Percentiles rank a stretch among this genome's conserved stretches.
phyloP scores from a whole-genome alignment of 2,888 invertebrate species.

The Trachelus stipa region DNA sequence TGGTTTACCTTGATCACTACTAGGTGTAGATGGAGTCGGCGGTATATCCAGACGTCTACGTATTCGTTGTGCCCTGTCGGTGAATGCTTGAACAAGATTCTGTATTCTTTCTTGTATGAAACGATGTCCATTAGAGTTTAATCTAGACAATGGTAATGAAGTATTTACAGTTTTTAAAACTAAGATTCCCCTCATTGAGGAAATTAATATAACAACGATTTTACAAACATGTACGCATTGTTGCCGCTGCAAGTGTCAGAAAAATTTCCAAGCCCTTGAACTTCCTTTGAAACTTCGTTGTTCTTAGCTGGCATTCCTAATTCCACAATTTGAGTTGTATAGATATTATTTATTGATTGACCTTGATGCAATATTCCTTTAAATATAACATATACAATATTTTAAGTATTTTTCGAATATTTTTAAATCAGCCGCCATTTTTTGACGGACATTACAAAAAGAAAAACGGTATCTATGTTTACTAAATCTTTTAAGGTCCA shows the following conservation, averaged over 20 bases:
- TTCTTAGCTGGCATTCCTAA: background rate
- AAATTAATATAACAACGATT: background rate
- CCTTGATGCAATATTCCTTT: background rate
- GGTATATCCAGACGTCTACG: constrained; percentile 73
- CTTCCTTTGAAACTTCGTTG: background rate
- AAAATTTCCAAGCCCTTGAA: background rate
- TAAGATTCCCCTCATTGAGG: background rate
- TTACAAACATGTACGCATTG: constrained; percentile 16
- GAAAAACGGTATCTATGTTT: background rate
- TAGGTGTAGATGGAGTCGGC: constrained; percentile 73
- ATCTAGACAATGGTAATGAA: background rate
- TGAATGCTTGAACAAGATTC: constrained; percentile 73
- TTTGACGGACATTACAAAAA: background rate
- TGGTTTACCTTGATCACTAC: constrained; percentile 65
- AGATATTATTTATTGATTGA: background rate
- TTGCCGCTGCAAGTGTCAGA: constrained; percentile 6
- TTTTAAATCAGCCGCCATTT: background rate
- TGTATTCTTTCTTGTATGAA: constrained; percentile 67
- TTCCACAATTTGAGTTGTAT: background rate
- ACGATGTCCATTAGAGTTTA: constrained; percentile 33
- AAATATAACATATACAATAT: background rate
- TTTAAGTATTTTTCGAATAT: background rate
- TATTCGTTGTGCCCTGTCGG: constrained; percentile 71
- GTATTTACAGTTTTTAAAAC: background rate
- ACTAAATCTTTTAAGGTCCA: background rate